These are phyloP conservation scores for Halcyon senegalensis DNA, from an alignment of 2,113 vertebrate species.

Conservation along the genomic window DNA sequence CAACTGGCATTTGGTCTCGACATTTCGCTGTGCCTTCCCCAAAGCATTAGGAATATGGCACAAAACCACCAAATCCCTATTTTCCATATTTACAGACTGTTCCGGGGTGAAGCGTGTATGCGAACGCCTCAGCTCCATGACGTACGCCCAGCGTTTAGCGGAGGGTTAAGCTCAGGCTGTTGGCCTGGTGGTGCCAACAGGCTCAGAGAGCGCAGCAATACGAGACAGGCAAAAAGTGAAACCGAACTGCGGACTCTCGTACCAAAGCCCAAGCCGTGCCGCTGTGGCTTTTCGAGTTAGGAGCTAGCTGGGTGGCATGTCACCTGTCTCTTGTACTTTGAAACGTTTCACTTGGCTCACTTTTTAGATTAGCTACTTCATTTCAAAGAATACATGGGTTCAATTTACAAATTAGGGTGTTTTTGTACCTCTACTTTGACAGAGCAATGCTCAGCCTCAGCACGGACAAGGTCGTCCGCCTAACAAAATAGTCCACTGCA, in stretches of 20 bases:
- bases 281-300: not conserved
- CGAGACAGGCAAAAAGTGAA: not conserved
- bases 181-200: not conserved
- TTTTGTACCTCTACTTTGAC: not conserved
- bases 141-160: not conserved
- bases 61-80: not conserved
- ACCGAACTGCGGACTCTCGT: not conserved
- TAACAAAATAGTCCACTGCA: not conserved
- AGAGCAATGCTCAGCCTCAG: not conserved
- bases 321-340: not conserved
- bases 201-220: accelerated
- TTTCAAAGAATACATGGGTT: not conserved
- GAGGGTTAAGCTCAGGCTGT: not conserved
- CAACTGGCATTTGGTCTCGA: not conserved
- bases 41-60: not conserved
- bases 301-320: not conserved
- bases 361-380: not conserved
- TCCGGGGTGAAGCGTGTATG: not conserved
- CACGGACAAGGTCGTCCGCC: not conserved
- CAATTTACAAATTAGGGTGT: not conserved
- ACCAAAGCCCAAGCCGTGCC: not conserved
- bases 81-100: not conserved
- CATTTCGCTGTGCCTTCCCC: not conserved
- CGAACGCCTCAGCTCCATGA: not conserved
- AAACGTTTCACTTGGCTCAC: not conserved